Base-by-base conservation (phyloP, 2,113 vertebrate species). In the Bostrychus sinensis region DNA sequence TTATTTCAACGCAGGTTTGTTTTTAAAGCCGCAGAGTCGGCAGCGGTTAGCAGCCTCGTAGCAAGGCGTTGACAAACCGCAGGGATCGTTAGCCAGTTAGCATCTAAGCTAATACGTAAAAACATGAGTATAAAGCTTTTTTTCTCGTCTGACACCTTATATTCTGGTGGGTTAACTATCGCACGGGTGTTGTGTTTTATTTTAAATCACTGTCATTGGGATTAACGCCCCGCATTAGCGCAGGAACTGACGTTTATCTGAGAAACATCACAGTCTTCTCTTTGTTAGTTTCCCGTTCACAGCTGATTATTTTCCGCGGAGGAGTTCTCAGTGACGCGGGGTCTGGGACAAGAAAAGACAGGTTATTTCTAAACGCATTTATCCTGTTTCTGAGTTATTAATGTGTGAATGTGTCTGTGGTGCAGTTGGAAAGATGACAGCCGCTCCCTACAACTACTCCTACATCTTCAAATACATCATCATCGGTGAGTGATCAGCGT, bases 401-500 rank as follows among this genome's bases (percentile, higher is more conserved):
- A 53, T 4, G 8, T 20, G 51, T 17, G 4, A 13, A 41, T 43
- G 50, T 50, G 1, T 59, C 9, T 41, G 56, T 64, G 65, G 66
- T 56, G 46, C 77, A 95, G 94, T 79, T 87, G 93, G 93, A 95
- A 51, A 91, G 86, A 98, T 98, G 96, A 96, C 97, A 86, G 96
- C 95, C 62, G 96, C 97, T 89, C 97, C 97, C 56, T 99, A 99
- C 92, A 99, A 99, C 92, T 98, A 99, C 78, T 98, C 96, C 73
- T 99, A 98, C 93, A 99, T 99, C 93, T 99, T 99, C 89, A 99
- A 99, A 75, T 98, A 99, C 91, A 99, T 99, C 93, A 99, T 99
- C 82, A 99, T 99, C 81, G 97, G 97, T 99, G 88, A 98, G 96
- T 94, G 1, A 39, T 63, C 19, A 43, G 19, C n/a, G n/a, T n/a